Evolutionary conservation across 2,113 vertebrate species (phyloP), one percentile per base, ranked within the genome.

Genomic region (Sinocyclocheilus anshuiensis): DNA sequence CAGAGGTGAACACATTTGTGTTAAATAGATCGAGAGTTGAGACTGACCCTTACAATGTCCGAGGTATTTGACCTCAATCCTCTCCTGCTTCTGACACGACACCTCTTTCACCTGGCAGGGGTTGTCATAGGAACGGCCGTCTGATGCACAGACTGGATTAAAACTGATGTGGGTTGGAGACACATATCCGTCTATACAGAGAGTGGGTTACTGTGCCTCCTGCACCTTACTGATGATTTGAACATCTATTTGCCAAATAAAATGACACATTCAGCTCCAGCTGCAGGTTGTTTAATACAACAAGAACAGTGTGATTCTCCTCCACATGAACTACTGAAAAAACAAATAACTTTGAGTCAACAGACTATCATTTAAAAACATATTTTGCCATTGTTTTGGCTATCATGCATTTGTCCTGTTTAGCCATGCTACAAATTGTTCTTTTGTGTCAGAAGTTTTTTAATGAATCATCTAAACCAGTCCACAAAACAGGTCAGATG

Each of bases 71-170:
- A 99, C 98, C 96, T 99, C 98, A 93, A 99, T 99, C 94, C 97
- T 97, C 93, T 99, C 98, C 94, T 99, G 98, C 94, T 98, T 99
- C 96, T 99, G 97, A 95, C 98, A 99, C 59, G 98, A 99, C 5
- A 97, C 98, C 94, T 99, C 98, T 95, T 99, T 99, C 11, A 48
- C 45, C 45, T 48, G 45, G 45, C 45, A 48, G 45, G 45, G 45
- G 45, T 48, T 48, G 45, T 48, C 45, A 48, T 48, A 48, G 45
- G 45, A 48, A 48, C 45, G 45, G 45, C 45, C 45, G 45, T 48
- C 97, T 12, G 98, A 99, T 93, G 98, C 98, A 90, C 98, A 99
- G 91, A 99, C 98, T 84, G 45, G 45, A 48, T 48, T 48, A 48
- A 48, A 48, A 48, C 45, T 48, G 45, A 48, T 48, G 45, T 48